Conservation (phyloP, 2,113 vertebrate species). For the Centropus unirufus region DNA sequence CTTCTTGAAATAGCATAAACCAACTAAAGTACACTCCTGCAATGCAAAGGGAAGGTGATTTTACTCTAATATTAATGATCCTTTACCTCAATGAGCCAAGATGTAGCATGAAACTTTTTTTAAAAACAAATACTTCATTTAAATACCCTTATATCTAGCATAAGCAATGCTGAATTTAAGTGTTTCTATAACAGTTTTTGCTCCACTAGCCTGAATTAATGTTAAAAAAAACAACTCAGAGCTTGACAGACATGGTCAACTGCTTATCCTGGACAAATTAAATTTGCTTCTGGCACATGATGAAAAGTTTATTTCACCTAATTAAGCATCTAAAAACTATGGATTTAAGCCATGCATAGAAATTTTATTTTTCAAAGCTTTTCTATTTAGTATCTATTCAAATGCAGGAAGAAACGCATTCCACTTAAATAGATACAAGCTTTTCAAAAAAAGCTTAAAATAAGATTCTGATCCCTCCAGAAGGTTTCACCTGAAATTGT, state of each 20-base stretch:
- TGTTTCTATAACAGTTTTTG: constrained; percentile 28
- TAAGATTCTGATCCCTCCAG: background rate
- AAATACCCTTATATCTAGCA: background rate
- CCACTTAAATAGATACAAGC: background rate
- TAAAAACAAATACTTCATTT: background rate
- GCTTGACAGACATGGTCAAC: constrained; percentile 55
- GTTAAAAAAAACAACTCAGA: constrained; percentile 19
- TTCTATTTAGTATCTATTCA: constrained; percentile 49
- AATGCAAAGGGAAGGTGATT: background rate
- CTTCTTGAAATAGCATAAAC: background rate
- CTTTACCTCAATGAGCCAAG: background rate
- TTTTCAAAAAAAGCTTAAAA: constrained; percentile 45
- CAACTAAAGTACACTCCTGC: background rate
- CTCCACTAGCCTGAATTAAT: constrained; percentile 41
- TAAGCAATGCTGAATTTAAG: background rate
- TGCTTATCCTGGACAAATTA: constrained; percentile 69
- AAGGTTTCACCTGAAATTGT: background rate
- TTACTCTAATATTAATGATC: background rate
- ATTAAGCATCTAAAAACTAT: constrained; percentile 70
- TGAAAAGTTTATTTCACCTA: constrained; percentile 69
- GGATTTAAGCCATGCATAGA: constrained; percentile 59
- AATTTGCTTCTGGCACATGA: constrained; percentile 67
- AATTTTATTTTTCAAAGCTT: constrained; percentile 59
- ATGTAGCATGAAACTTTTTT: background rate
- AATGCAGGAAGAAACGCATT: constrained; percentile 17